phyloP scores from a whole-genome alignment of 2,113 vertebrate species.

The Seriola quinqueradiata region DNA sequence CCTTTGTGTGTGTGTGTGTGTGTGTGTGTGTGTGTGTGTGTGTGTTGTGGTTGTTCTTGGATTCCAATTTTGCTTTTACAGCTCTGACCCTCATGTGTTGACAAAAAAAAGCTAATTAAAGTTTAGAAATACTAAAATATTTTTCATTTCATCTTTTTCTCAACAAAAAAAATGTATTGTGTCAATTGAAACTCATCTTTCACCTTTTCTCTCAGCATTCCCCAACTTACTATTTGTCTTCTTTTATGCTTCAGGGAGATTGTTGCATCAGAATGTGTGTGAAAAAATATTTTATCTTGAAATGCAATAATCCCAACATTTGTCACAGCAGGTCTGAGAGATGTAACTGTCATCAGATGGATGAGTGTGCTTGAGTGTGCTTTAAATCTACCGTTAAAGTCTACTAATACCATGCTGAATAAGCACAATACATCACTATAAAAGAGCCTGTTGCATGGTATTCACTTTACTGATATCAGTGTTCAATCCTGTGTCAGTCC shows the following conservation, averaged over 20 bases:
- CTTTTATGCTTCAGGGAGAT: not conserved
- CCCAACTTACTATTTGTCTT: not conserved
- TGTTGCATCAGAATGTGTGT: conserved; percentile 5
- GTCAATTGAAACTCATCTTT: not conserved
- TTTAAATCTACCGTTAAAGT: conserved; percentile 35
- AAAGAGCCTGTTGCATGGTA: conserved; percentile 4
- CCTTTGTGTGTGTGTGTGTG: conserved; percentile 33
- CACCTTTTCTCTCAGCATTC: not conserved
- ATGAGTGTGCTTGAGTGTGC: conserved; percentile 27
- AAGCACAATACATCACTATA: conserved; percentile 39
- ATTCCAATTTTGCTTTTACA: conserved; percentile 44
- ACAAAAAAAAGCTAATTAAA: conserved; percentile 18
- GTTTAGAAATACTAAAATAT: conserved; percentile 20
- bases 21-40: conserved; percentile 32
- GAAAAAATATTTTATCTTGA: conserved; percentile 36
- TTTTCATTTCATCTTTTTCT: conserved; percentile 10
- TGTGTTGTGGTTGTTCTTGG: conserved; percentile 49
- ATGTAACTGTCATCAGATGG: conserved; percentile 42
- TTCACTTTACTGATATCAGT: conserved; percentile 30
- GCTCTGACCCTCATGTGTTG: conserved; percentile 1
- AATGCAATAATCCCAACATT: conserved; percentile 41
- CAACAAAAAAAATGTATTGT: not conserved
- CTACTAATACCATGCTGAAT: conserved; percentile 36
- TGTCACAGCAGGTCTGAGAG: conserved; percentile 18
- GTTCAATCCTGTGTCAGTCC: conserved; percentile 9